Evolutionary conservation across 2,797 vertebrate species (phyloP), one percentile per base, ranked within the genome.

Genomic region (Tadarida brasiliensis): DNA sequence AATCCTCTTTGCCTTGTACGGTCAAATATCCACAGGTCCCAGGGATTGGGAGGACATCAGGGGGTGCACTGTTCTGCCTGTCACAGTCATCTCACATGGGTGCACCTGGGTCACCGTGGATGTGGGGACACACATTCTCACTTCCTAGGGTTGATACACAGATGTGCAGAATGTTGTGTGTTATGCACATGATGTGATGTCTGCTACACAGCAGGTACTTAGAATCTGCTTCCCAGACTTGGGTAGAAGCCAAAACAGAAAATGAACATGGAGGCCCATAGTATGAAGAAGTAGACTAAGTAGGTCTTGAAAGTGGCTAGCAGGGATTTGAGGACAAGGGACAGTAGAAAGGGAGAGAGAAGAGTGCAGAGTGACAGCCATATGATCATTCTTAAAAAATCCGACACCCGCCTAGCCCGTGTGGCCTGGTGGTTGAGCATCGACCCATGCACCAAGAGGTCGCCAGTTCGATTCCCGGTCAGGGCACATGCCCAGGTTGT

Each of bases 291-390:
- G 19, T 65, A 39, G 59, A 87, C 81, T 70, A 15, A 61, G 80
- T 33, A 68, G 44, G n/a, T 90, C 77, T 82, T 71, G 11, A 86
- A 95, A 88, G 68, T 20, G 8, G 47, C 51, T 56, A 30, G 44
- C 67, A 74, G 81, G 57, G 68, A 89, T 91, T 11, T 87, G 35
- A 74, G 71, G 65, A 65, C 30, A 47, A 71, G 10, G 30, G 20
- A 77, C 68, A n/a, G n/a, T 56, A 10, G 39, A 92, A 67, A 49
- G 49, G n/a, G 30, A 57, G 6, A 71, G 4, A 39, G 6, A 80
- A 2, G 20, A 85, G 10, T n/a, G 44, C 87, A 57, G 39, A 56
- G 20, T 51, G 30, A 33, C 12, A 44, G 24, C 11, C 26, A 85
- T n/a, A 67, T 49, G 47, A 61, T 8, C 24, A 28, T 84, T 83